phyloP scores from a whole-genome alignment of 2,113 vertebrate genomes.

The Cheirogaleus medius region DNA sequence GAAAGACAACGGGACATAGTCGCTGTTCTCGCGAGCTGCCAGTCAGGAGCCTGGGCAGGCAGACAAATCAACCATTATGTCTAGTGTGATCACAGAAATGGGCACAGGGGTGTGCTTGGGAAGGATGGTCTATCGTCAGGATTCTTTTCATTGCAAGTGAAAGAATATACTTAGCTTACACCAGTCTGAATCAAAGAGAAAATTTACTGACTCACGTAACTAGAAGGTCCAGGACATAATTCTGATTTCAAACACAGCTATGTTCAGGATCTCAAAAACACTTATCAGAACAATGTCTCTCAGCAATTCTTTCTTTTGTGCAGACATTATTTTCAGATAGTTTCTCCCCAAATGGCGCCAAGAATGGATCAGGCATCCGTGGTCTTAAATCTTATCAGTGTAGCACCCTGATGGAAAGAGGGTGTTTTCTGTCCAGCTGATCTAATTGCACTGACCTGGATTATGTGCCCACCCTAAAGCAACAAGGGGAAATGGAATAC shows the following conservation, averaged over 20 bases:
- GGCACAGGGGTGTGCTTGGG: neutral
- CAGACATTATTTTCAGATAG: neutral
- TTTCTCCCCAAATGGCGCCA: neutral
- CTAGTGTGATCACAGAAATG: neutral
- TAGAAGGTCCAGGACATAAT: neutral
- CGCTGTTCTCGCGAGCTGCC: neutral
- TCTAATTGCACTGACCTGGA: neutral
- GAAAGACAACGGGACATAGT: neutral
- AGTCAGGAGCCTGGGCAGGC: neutral
- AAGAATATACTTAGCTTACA: neutral
- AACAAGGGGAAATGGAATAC: neutral
- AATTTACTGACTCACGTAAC: neutral
- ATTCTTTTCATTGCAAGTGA: constrained; percentile 24
- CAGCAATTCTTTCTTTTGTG: neutral
- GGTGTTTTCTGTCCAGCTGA: neutral
- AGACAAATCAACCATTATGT: neutral
- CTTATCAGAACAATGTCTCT: neutral
- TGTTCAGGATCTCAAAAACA: neutral
- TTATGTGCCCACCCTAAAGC: neutral
- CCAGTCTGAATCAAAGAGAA: neutral
- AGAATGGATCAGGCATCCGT: neutral
- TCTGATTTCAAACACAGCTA: neutral
- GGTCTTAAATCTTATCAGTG: neutral
- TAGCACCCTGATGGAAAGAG: neutral
- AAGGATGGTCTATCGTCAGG: neutral